Conservation (phyloP, 1,140 invertebrate genomes). For the Delia radicum region DNA sequence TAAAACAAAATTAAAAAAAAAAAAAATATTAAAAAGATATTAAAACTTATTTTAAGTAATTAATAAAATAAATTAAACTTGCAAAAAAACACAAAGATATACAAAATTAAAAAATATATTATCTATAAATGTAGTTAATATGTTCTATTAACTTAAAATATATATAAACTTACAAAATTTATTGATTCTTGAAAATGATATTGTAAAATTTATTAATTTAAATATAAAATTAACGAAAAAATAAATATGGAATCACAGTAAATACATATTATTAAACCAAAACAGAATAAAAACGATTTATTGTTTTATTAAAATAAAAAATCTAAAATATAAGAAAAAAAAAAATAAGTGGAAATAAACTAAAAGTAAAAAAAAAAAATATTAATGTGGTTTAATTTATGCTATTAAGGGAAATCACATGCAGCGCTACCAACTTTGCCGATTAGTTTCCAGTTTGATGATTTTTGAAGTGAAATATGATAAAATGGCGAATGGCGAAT, state of each 20-base stretch:
- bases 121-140: not conserved
- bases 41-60: not conserved
- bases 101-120: not conserved
- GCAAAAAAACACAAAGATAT: not conserved
- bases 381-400: not conserved
- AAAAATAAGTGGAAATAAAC: not conserved
- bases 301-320: slow-evolving; percentile 1
- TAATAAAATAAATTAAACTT: not conserved
- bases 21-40: not conserved
- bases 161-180: not conserved
- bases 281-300: not conserved
- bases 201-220: not conserved
- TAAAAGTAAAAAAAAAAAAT: not conserved
- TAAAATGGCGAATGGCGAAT: too few species aligned
- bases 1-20: not conserved
- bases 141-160: not conserved
- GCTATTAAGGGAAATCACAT: too few species aligned
- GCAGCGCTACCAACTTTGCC: too few species aligned
- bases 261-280: not conserved
- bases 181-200: not conserved
- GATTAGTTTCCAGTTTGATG: too few species aligned
- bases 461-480: too few species aligned
- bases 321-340: not conserved
- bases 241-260: not conserved
- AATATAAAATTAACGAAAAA: not conserved